Base-by-base conservation (phyloP, 2,888 invertebrate species). In the Coelinius sp. region DNA sequence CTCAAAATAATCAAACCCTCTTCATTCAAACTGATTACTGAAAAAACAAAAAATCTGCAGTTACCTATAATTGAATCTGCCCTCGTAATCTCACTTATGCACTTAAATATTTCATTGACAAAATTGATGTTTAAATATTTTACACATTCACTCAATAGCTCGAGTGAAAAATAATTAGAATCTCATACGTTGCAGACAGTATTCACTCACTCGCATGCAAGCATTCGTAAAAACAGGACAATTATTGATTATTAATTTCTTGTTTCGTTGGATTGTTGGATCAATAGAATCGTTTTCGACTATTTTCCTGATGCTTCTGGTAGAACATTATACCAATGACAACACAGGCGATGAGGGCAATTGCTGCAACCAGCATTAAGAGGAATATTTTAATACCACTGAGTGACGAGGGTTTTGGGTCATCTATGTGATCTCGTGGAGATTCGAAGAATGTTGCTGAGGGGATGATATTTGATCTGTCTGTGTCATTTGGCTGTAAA, bases 241-340 rank as follows among this genome's bases (percentile, higher is more conserved):
- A 59, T 14, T 49, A 49, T 59, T 35, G 59, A 31, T 59, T 27
- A 56, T 2, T 56, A 2, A 56, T 56, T 52, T 56, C 41, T 68
- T 44, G 25, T 49, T 74, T 74, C 44, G 63, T 70, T 70, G 67
- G 68, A 49, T 6, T 71, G 41, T 71, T 70, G 68, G 14, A 31
- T 78, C 77, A 94, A 84, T 94, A 93, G 88, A 97, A 94, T 81
- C 97, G 91, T 89, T 98, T 98, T 81, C 96, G 91, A 73, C 93
- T 93, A 78, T 95, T 94, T 85, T 97, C 96, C 85, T 96, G 95
- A 73, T 94, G 93, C 85, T 97, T 97, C 86, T 97, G 96, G 87
- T 97, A 97, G 87, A 96, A 94, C 91, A 97, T 94, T 75, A 98
- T 94, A 27, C 95, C 97, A 68, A 97, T 92, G 2, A 97, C 94